Evolutionary conservation across 1,140 invertebrate genomes (phyloP).

Genomic region (Drosophila jambulina): DNA sequence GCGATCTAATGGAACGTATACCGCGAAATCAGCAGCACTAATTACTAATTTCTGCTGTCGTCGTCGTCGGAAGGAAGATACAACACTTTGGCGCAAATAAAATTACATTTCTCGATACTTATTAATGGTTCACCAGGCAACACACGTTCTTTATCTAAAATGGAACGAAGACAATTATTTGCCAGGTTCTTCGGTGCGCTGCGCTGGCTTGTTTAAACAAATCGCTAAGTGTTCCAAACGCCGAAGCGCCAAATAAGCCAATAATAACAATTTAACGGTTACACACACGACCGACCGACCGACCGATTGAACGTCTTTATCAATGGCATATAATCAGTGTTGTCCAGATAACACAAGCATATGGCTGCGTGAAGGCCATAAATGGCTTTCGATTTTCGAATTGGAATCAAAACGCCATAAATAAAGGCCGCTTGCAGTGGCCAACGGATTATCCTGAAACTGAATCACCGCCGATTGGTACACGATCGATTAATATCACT

Average conservation of each 20-base stretch:
- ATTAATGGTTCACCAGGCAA: slow-evolving; percentile 50
- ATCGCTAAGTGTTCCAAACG: slow-evolving; percentile 32
- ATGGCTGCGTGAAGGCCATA: slow-evolving; percentile 38
- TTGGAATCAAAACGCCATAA: slow-evolving; percentile 12
- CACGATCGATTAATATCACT: slow-evolving; percentile 8
- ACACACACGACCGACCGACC: slow-evolving; percentile 22
- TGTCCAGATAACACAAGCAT: slow-evolving; percentile 60
- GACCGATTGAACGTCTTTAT: slow-evolving; percentile 46
- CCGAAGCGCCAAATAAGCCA: slow-evolving; percentile 64
- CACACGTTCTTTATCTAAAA: slow-evolving; percentile 54
- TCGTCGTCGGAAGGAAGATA: slow-evolving; percentile 23
- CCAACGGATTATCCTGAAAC: neutral
- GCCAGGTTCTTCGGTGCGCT: slow-evolving; percentile 12
- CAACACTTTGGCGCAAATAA: slow-evolving; percentile 59
- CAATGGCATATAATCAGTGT: slow-evolving; percentile 69
- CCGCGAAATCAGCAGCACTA: slow-evolving; percentile 42
- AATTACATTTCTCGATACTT: slow-evolving; percentile 63
- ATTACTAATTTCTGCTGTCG: slow-evolving; percentile 66
- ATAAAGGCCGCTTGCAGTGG: neutral
- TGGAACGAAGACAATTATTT: slow-evolving; percentile 60
- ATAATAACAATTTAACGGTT: slow-evolving; percentile 73
- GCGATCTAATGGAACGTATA: slow-evolving; percentile 54
- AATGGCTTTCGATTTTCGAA: slow-evolving; percentile 39
- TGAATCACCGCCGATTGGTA: neutral
- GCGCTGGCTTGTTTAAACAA: slow-evolving; percentile 49